A percentile compares a stretch with the other conserved stretches of the same genome.
Conservation (phyloP, 2,888 invertebrate genomes). For the Chrysopilus asiliformis region DNA sequence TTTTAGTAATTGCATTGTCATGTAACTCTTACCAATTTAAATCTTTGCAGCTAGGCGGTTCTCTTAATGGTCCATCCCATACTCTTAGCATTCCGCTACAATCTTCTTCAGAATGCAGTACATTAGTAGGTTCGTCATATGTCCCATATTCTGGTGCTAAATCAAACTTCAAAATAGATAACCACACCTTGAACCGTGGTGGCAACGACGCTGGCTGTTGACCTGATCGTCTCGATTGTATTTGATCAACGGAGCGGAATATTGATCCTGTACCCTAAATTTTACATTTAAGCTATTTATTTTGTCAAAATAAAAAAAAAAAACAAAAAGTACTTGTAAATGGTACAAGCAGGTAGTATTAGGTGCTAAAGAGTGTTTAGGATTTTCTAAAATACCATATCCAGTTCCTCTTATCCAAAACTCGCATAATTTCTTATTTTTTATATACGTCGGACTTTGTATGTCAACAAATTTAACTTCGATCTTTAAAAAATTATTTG, state of each 20-base stretch:
- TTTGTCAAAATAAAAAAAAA: slow-evolving; percentile 20
- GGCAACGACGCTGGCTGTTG: slow-evolving; percentile 40
- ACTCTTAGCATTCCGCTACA: slow-evolving; percentile 74
- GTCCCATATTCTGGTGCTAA: slow-evolving; percentile 49
- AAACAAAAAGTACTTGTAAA: slow-evolving; percentile 40
- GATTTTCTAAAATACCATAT: slow-evolving; percentile 68
- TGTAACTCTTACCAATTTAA: slow-evolving; percentile 63
- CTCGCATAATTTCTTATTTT: slow-evolving; percentile 71
- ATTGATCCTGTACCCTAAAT: slow-evolving; percentile 39
- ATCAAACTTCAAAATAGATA: slow-evolving; percentile 76
- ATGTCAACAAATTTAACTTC: slow-evolving; percentile 75
- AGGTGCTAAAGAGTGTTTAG: slow-evolving; percentile 71
- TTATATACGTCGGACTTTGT: slow-evolving; percentile 70
- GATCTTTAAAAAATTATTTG: slow-evolving; percentile 24
- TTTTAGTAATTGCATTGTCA: no score
- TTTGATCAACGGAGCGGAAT: slow-evolving; percentile 42
- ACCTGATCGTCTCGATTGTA: slow-evolving; percentile 41
- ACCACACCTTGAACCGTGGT: slow-evolving; percentile 67
- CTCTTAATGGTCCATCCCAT: slow-evolving; percentile 73
- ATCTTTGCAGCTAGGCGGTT: slow-evolving; percentile 65
- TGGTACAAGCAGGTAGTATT: slow-evolving; percentile 84
- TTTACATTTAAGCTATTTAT: background rate
- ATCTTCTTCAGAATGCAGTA: slow-evolving; percentile 49
- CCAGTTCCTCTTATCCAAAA: slow-evolving; percentile 74
- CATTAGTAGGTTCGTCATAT: slow-evolving; percentile 30